A percentile compares a stretch with the other conserved stretches of the same genome.
Conservation (phyloP, 2,113 vertebrate genomes). For the Verasper variegatus region DNA sequence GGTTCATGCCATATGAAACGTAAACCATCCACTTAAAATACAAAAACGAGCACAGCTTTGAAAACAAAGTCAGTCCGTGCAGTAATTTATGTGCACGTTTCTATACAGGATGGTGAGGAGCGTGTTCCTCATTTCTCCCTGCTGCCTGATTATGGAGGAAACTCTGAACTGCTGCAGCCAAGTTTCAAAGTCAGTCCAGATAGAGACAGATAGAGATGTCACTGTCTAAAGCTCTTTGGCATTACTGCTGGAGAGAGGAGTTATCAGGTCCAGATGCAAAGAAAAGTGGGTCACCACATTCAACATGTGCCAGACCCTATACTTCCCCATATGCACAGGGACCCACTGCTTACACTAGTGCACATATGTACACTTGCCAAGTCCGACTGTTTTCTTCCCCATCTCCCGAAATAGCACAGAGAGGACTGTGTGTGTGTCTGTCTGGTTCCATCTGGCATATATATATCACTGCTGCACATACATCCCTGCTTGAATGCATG, state of each 20-base stretch:
- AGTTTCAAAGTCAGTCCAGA: conserved; percentile 56
- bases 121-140: conserved; percentile 28
- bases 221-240: conserved; percentile 30
- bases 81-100: conserved; percentile 1
- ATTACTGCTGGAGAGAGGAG: conserved; percentile 31
- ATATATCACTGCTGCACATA: conserved; percentile 61
- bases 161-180: conserved; percentile 27
- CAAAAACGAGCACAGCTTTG: conserved; percentile 42
- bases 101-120: not conserved
- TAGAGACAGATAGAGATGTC: conserved; percentile 55
- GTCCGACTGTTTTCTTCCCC: conserved; percentile 62
- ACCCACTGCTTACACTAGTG: conserved; percentile 57
- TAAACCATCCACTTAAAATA: conserved; percentile 53
- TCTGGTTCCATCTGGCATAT: conserved; percentile 64
- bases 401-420: conserved; percentile 68
- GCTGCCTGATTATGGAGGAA: conserved; percentile 44
- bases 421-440: conserved; percentile 34
- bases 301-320: conserved; percentile 68
- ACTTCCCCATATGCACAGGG: conserved; percentile 59
- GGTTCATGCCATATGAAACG: conserved; percentile 33
- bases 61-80: not conserved
- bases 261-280: conserved; percentile 74
- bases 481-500: conserved; percentile 39
- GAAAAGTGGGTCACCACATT: conserved; percentile 73
- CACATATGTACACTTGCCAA: conserved; percentile 67